Evolutionary conservation across 1,140 invertebrate genomes (phyloP), one percentile per base, ranked within the genome.

Genomic region (Macrocentrus cingulum): DNA sequence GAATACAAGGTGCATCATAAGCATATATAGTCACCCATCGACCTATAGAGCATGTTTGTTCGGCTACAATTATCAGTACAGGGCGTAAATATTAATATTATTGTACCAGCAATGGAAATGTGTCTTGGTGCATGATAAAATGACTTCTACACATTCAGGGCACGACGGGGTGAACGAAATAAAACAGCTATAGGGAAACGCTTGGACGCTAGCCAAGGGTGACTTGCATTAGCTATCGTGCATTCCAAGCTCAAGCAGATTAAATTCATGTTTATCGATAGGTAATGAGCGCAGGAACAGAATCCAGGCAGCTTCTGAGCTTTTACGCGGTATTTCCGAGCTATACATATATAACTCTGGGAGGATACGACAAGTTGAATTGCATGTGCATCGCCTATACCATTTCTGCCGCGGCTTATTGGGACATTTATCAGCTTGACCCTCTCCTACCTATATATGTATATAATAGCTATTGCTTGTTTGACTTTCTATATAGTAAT

Each of bases 201-300:
- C 62, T 71, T 73, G 71, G 71, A 69, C 25, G 39, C 13, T 6
- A 13, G 68, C 71, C 71, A 73, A 71, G 68, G 68, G 68, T 66
- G 71, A 71, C 67, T 70, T 71, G 68, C 65, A 71, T 73, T 73
- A 69, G 63, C 69, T 54, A 67, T 70, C 67, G 66, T 71, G 49
- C 49, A 69, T 71, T 70, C 68, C 69, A 67, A 68, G 64, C 68
- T 66, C 68, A 62, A 65, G 58, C 61, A 60, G 61, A 65, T 65
- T 65, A 65, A 65, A 63, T 65, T 60, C 61, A 41, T 60, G 64
- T 62, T 25, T 64, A 42, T 42, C 56, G 63, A 60, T 65, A 66
- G 63, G 59, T 71, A 69, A 69, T 71, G 65, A 72, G 70, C 62
- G 55, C 41, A 51, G 29, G 45, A n/a, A n/a, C n/a, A n/a, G n/a